phyloP scores from a whole-genome alignment of 1,140 invertebrate species.

The Drosophila obscura region DNA sequence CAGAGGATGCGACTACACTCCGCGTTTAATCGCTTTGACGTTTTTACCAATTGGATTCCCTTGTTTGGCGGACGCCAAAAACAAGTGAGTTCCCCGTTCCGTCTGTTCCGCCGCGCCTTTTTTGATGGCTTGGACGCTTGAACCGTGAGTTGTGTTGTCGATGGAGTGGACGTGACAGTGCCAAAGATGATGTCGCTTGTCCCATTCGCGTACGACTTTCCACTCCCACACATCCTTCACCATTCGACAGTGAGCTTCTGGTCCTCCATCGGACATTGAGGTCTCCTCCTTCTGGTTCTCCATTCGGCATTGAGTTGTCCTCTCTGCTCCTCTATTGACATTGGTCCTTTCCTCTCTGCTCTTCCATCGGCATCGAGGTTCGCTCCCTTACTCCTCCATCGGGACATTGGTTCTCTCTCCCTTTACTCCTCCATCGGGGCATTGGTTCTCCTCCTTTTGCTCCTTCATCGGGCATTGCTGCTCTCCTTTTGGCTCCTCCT shows the following conservation, averaged over 20 bases:
- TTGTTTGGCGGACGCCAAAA: conserved; percentile 14
- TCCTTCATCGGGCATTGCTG: background rate
- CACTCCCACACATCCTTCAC: background rate
- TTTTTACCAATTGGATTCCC: background rate
- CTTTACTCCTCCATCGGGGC: too few species aligned
- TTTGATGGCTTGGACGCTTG: conserved; percentile 23
- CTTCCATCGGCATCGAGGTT: too few species aligned
- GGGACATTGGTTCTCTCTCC: too few species aligned
- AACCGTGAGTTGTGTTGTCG: conserved; percentile 50
- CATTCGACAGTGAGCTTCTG: too few species aligned
- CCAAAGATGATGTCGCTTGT: conserved; percentile 47
- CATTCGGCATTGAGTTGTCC: background rate
- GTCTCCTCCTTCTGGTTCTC: background rate
- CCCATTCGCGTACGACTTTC: background rate
- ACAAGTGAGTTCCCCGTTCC: conserved; percentile 27
- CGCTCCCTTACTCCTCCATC: background rate
- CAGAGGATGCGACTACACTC: background rate
- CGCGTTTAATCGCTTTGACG: conserved; percentile 20
- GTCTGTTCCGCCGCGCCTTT: conserved; percentile 11
- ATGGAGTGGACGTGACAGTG: conserved; percentile 62
- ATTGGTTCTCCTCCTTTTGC: conserved; percentile 1
- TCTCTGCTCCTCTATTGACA: too few species aligned
- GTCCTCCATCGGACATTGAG: too few species aligned
- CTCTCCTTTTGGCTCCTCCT: conserved; percentile 20
- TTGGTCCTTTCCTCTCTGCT: too few species aligned